Evolutionary conservation across 2,113 vertebrate species (phyloP), one percentile per base, ranked within the genome.

Genomic region (Halcyon senegalensis): DNA sequence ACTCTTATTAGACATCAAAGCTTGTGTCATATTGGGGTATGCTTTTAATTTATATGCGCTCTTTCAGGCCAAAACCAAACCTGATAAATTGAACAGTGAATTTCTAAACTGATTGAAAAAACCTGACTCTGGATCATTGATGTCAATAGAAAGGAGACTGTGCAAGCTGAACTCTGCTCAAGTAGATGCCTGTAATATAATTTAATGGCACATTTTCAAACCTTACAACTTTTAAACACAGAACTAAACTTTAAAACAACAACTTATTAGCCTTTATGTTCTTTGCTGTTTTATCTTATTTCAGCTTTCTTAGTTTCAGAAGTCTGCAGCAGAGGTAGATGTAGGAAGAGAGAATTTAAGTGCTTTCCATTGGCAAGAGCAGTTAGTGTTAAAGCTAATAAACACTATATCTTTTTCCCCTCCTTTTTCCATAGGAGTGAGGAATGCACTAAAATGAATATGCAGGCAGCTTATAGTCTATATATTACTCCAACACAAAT

Each of bases 1-100:
- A 92, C 63, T 59, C 87, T 62, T 95, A 86, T 95, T 94, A 93
- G 90, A 96, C 93, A 97, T 98, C 94, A 96, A 97, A 97, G 87
- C 93, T 94, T 88, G 76, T 72, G 85, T 90, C 86, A 96, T 97
- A 90, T 87, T 96, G 87, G 89, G 41, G 67, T 96, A 95, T 94
- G 87, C 73, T 97, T 98, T 96, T 96, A 96, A 96, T 97, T 96
- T 97, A 93, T 88, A 74, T 68, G 51, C 66, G 44, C 62, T 80
- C 51, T 90, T 83, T 87, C 77, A 91, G 77, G 70, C 74, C 92
- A 96, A 60, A 91, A 93, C 77, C 81, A 96, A 98, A 91, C 90
- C 84, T 94, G 95, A 96, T 96, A 95, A 96, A 96, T 63, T 96
- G 85, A 95, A 78, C 46, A 93, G 89, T 46, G 84, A 96, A 90